A percentile compares a stretch with the other conserved stretches of the same genome.
Conservation (phyloP, 2,888 invertebrate species). For the Brachypterus glaber region DNA sequence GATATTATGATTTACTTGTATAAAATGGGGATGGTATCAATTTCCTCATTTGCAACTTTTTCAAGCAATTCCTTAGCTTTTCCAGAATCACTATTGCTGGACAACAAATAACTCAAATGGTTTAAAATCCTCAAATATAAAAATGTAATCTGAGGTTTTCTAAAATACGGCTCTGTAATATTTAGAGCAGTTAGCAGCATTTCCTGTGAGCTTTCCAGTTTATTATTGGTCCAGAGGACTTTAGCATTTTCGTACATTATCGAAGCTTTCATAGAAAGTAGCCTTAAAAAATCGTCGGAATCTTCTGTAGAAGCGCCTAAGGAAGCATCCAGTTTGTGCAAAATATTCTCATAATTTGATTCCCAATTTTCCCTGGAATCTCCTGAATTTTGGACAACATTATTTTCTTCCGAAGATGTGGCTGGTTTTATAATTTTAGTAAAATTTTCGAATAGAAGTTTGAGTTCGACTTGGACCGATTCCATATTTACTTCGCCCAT, state of each 20-base stretch:
- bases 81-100: conserved; percentile 44
- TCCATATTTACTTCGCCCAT: no score
- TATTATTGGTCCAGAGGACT: conserved; percentile 28
- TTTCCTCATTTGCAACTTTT: conserved; percentile 36
- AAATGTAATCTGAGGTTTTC: conserved; percentile 36
- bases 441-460: neutral
- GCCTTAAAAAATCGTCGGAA: conserved; percentile 24
- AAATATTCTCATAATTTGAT: neutral
- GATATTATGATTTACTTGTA: no score
- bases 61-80: conserved; percentile 45
- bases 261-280: conserved; percentile 34
- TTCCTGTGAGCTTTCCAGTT: conserved; percentile 24
- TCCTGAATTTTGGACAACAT: neutral
- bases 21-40: conserved; percentile 24
- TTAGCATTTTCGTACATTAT: conserved; percentile 37
- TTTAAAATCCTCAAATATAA: conserved; percentile 49
- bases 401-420: neutral
- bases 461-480: neutral
- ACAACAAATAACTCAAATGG: conserved; percentile 48
- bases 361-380: neutral
- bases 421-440: neutral
- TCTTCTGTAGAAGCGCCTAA: conserved; percentile 17
- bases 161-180: conserved; percentile 25
- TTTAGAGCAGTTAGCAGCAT: conserved; percentile 30
- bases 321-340: conserved; percentile 21